Evolutionary conservation across 2,113 vertebrate genomes (phyloP).

Genomic region (Tympanuchus pallidicinctus): DNA sequence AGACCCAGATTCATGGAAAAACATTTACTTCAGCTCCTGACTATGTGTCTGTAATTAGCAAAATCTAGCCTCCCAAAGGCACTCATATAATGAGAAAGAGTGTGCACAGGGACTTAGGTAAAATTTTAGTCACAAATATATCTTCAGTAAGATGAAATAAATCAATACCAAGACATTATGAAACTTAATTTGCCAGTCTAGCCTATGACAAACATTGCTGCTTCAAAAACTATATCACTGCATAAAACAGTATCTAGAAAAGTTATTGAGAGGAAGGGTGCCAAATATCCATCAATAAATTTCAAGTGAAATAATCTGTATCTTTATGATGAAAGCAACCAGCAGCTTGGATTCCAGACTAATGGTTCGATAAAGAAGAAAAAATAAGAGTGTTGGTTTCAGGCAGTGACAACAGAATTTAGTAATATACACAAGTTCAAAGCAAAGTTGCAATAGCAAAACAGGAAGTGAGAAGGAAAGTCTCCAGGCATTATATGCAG

Average conservation of each 20-base stretch:
- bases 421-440: neutral
- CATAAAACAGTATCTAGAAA: neutral
- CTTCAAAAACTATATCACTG: neutral
- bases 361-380: neutral
- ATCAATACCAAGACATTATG: neutral
- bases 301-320: neutral
- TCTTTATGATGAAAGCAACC: neutral
- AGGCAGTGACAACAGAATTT: neutral
- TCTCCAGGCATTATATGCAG: neutral
- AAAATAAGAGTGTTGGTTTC: neutral
- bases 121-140: neutral
- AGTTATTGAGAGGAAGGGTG: neutral
- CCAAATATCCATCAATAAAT: neutral
- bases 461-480: neutral
- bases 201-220: neutral
- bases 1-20: neutral
- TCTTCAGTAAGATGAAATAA: neutral
- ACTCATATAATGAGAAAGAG: neutral
- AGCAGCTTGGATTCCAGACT: conserved; percentile 15
- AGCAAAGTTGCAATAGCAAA: neutral
- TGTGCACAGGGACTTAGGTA: neutral
- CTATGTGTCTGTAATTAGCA: neutral
- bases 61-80: neutral
- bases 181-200: neutral
- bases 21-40: neutral